Base-by-base conservation (phyloP, 2,113 vertebrate genomes). In the Nanorana parkeri region DNA sequence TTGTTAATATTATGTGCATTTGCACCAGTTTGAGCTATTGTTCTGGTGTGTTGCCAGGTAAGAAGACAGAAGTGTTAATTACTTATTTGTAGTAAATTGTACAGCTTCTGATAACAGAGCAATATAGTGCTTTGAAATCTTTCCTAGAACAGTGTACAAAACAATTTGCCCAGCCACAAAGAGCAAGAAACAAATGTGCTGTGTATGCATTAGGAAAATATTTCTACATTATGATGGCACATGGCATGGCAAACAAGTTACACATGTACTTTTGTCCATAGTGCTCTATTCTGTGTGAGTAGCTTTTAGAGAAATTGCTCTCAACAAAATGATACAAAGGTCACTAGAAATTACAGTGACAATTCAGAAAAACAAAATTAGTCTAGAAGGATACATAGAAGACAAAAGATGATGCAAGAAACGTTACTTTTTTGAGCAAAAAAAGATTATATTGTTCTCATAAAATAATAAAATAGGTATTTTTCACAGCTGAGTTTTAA, bases 361-460 rank as follows among this genome's bases (percentile, higher is more conserved):
- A 52, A 26, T 86, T 68, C 55, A 78, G 41, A 24, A 80, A 83
- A 74, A 41, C 47, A 21, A 80, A 80, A 5, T 51, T 52, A 73
- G 68, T 24, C 58, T 26, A 73, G 36, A 36, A 80, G 26, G 66
- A 8, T 17, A 61, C 80, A 52, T 11, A 65, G 36, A 65, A 36
- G 41, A 80, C 36, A 60, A 77, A 54, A 68, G 16, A 75, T 72
- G 28, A 65, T 66, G 74, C 68, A 58, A 71, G 77, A 67, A 26
- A 41, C 81, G 78, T 63, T 36, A 61, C 56, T 64, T 82, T 66
- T 32, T 84, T 77, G 17, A 20, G 83, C 65, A 84, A 85, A 85
- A 41, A 89, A n/a, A n/a, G n/a, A n/a, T n/a, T n/a, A n/a, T n/a
- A n/a, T n/a, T n/a, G n/a, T n/a, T n/a, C n/a, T n/a, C n/a, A n/a